Evolutionary conservation across 2,113 vertebrate genomes (phyloP), one percentile per base, ranked within the genome.

Genomic region (Carassius carassius): DNA sequence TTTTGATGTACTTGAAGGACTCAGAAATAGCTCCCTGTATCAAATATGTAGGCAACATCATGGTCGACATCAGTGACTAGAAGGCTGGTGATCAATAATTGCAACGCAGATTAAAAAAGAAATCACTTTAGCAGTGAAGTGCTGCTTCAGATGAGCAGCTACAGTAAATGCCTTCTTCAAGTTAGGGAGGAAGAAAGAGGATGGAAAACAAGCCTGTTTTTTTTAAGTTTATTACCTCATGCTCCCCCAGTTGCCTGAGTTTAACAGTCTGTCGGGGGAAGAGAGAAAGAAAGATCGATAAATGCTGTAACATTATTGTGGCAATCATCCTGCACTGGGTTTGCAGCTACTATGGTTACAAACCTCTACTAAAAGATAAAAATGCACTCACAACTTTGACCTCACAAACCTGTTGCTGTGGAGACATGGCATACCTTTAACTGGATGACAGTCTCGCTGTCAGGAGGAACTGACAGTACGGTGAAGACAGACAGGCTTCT

Each of bases 21-120:
- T 92, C 91, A 93, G 91, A 95, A 95, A 94, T 94, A 94, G 93
- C 92, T 89, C 87, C 81, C 87, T 32, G 85, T 94, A 95, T 95
- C 91, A 95, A 95, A 95, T 94, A 94, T 94, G 93, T 94, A 95
- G 91, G 86, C 87, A 94, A 87, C 91, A 89, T 91, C 89, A 91
- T 89, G 89, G 89, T 44, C 88, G 86, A 89, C 74, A 13, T 88
- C 82, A 78, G 88, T 84, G 86, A 63, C 83, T 89, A 41, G 79
- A 72, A 70, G 79, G 62, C 21, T 3, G 25, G 69, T 85, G 90
- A 93, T 94, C 93, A 90, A 93, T 94, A 89, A 89, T 89, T 91
- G 89, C 79, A 86, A 81, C n/a, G n/a, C 77, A 63, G 87, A 89
- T 90, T 72, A 90, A 91, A 84, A 89, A 77, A 77, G 74, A 76